phyloP scores from a whole-genome alignment of 2,888 invertebrate genomes.

The Hypomecis atomaria region DNA sequence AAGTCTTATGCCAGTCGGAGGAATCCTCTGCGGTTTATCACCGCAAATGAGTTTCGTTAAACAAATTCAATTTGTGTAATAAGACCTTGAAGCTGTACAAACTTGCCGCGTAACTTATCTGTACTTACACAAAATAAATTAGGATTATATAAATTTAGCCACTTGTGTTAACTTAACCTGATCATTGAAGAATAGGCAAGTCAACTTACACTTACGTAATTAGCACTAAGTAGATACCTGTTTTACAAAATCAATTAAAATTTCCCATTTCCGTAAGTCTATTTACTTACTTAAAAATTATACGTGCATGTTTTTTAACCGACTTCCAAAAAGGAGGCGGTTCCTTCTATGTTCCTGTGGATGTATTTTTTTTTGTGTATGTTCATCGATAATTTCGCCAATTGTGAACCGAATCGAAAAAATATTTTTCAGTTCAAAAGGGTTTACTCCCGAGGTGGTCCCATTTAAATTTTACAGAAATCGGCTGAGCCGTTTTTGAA shows the following conservation, averaged over 20 bases:
- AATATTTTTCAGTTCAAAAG: too few species aligned
- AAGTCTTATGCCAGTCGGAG: conserved; percentile 39
- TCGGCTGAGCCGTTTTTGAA: too few species aligned
- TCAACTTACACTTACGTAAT: not conserved
- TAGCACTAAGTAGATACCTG: not conserved
- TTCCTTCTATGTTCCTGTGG: too few species aligned
- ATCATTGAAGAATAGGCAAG: not conserved
- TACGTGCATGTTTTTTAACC: too few species aligned
- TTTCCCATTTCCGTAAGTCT: not conserved
- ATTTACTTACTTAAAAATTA: too few species aligned
- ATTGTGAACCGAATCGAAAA: too few species aligned
- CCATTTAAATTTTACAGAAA: too few species aligned
- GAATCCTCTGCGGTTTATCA: conserved; percentile 61
- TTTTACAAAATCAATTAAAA: not conserved
- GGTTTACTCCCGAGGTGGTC: too few species aligned
- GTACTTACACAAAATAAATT: conserved; percentile 11
- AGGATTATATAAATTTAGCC: conserved; percentile 8
- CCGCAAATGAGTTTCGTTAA: conserved; percentile 53
- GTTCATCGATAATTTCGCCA: too few species aligned
- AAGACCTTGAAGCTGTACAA: conserved; percentile 15
- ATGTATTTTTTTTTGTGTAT: too few species aligned
- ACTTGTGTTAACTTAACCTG: conserved; percentile 14
- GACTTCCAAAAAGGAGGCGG: too few species aligned
- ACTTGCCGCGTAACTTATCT: conserved; percentile 10
- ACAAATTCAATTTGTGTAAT: conserved; percentile 54